These are phyloP conservation scores for Ophion costatus DNA, from an alignment of 2,888 invertebrate species.

Conservation along the genomic window DNA sequence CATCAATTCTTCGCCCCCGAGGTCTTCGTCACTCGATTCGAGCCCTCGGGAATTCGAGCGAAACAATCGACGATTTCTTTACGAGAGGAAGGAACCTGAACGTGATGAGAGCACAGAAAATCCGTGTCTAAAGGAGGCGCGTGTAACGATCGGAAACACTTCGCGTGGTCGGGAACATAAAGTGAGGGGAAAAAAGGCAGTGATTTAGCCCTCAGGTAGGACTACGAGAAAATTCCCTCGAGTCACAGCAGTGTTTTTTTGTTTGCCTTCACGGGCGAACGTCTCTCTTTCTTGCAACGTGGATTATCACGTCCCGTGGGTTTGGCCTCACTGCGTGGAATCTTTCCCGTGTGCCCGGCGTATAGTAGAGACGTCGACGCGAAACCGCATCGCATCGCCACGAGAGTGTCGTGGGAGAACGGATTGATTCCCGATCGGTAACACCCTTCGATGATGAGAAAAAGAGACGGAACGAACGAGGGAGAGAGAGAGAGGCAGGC, in stretches of 20 bases:
- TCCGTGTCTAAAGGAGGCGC: slow-evolving; percentile 21
- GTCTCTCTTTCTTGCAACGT: slow-evolving; percentile 26
- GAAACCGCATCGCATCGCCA: slow-evolving; percentile 48
- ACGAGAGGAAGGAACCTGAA: slow-evolving; percentile 53
- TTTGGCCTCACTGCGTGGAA: slow-evolving; percentile 38
- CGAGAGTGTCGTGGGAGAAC: slow-evolving; percentile 57
- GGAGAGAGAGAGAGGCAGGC: background rate
- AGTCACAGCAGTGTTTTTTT: slow-evolving; percentile 24
- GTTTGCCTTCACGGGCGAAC: slow-evolving; percentile 20
- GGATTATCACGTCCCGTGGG: slow-evolving; percentile 39
- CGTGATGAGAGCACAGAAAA: slow-evolving; percentile 40
- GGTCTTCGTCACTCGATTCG: slow-evolving; percentile 9
- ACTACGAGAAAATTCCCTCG: slow-evolving; percentile 37
- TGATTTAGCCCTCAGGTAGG: slow-evolving; percentile 31
- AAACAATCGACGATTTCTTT: slow-evolving; percentile 63
- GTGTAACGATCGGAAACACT: slow-evolving; percentile 48
- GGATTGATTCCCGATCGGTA: slow-evolving; percentile 53
- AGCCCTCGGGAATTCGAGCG: slow-evolving; percentile 59
- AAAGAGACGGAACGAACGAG: background rate
- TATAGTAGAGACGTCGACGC: slow-evolving; percentile 10
- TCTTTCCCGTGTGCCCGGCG: slow-evolving; percentile 43
- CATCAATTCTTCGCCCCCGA: slow-evolving; percentile 11
- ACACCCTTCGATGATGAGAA: slow-evolving; percentile 7
- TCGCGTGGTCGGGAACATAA: slow-evolving; percentile 17
- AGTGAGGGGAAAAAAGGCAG: slow-evolving; percentile 6